Evolutionary conservation across 1,140 invertebrate genomes (phyloP), one percentile per base, ranked within the genome.

Genomic region (Reticulitermes speratus): DNA sequence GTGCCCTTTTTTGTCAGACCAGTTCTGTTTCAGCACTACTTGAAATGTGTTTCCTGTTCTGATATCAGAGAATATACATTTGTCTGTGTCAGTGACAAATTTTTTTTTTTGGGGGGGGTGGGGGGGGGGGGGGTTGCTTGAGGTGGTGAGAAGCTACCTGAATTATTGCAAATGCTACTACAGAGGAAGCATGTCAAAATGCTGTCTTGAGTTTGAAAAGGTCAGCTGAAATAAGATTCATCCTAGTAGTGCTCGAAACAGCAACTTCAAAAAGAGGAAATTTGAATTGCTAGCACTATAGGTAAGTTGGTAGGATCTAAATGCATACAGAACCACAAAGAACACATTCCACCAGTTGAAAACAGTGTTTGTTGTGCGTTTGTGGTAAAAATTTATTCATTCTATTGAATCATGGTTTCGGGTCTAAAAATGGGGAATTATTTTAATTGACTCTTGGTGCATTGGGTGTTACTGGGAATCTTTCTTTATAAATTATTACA

Each of bases 391-490:
- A 30, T 9, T 75, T 75, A 9, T 75, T 30, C 25, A 75, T 75
- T 75, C n/a, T 75, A 75, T 25, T 75, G 65, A 30, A 75, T 75
- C 65, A 75, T n/a, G 65, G 65, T 75, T 75, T 75, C n/a, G 65
- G 65, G 65, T 75, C n/a, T 75, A 30, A 75, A 75, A 75, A 30
- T 75, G 25, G 65, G 65, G 65, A 75, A n/a, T 75, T 75, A 30
- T 75, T 75, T 75, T 75, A n/a, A 75, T 75, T 75, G 65, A 75
- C 65, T 75, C 65, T 75, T 75, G 65, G 65, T 75, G 65, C 65
- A 75, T 75, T 75, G 65, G 65, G 65, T 75, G 25, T 75, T 75
- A 75, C n/a, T 30, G 65, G 65, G 65, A 75, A 75, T 75, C n/a
- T 30, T 75, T 75, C n/a, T 75, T 75, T 75, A 38, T 38, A 75